Evolutionary conservation across 2,113 vertebrate species (phyloP), one percentile per base, ranked within the genome.

Genomic region (Corydoras maculifer): DNA sequence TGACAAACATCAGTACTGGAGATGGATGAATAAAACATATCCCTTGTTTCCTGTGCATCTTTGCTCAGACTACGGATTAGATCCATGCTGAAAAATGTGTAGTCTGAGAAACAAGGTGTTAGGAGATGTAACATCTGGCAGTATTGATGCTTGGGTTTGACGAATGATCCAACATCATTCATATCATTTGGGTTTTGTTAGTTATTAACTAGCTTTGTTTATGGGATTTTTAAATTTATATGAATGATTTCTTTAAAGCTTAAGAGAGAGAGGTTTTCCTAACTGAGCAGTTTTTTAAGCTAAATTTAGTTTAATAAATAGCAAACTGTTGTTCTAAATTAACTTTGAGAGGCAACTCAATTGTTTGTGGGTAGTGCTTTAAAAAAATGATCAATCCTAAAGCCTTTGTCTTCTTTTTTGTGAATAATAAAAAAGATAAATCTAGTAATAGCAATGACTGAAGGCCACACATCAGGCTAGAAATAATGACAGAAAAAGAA

Each of bases 91-190:
- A 53, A 63, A 71, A 10, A 35, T 53, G 79, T 84, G 83, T 77
- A 83, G 84, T 83, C 81, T 29, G 76, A 76, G 86, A 83, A 87
- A 85, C 85, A 86, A 85, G 70, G 1, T 29, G 87, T 83, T 85
- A 77, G 55, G 73, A 13, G 9, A 67, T 82, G 88, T 88, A 90
- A 89, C 87, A 91, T 89, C 87, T 80, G 88, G 68, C 81, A 83
- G 84, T 88, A 85, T 87, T 68, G 73, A 77, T 87, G 86, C 86
- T 88, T 87, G 82, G 86, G 85, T 86, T 90, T 30, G 62, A n/a
- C 5, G 31, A 43, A 25, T 58, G n/a, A 48, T 43, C 30, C 30
- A 31, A 54, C 18, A 49, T 59, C 11, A 62, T 50, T 3, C 50
- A 14, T 49, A 10, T 63, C 12, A 48, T 63, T 70, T 55, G n/a